These are phyloP conservation scores for Spisula subtruncata DNA, from an alignment of 2,888 invertebrate species.

Conservation along the genomic window DNA sequence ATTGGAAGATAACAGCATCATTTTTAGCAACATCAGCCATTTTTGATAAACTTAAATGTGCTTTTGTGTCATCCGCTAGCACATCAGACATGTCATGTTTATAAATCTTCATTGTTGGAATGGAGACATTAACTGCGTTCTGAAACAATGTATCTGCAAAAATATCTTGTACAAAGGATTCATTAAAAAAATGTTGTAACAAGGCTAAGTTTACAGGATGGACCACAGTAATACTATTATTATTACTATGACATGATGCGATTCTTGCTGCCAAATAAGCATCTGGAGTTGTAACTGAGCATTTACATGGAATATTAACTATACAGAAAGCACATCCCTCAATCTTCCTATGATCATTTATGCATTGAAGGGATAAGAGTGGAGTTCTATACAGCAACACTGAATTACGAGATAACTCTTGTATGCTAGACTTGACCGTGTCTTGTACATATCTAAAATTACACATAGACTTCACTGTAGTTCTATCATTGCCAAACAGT, in stretches of 20 bases:
- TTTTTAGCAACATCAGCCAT: slow-evolving; percentile 48
- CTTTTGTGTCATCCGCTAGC: slow-evolving; percentile 33
- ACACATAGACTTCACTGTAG: slow-evolving; percentile 23
- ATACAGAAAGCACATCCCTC: slow-evolving; percentile 48
- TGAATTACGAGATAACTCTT: slow-evolving; percentile 24
- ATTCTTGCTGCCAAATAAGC: slow-evolving; percentile 44
- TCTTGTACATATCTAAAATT: slow-evolving; percentile 50
- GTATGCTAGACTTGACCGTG: too few species aligned
- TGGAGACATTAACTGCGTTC: slow-evolving; percentile 7
- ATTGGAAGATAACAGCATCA: slow-evolving; percentile 46
- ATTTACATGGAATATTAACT: slow-evolving; percentile 48
- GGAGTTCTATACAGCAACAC: slow-evolving; percentile 17
- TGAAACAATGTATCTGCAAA: slow-evolving; percentile 36
- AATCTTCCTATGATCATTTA: slow-evolving; percentile 16
- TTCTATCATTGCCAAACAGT: slow-evolving; percentile 45
- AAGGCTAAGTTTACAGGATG: slow-evolving; percentile 58
- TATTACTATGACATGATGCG: slow-evolving; percentile 39
- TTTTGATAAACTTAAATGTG: slow-evolving; percentile 47
- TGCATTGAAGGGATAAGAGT: slow-evolving; percentile 34
- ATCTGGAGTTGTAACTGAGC: slow-evolving; percentile 37
- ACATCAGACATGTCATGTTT: slow-evolving; percentile 33
- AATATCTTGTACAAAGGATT: not conserved
- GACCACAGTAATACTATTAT: slow-evolving; percentile 28
- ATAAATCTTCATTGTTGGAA: too few species aligned
- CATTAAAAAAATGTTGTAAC: slow-evolving; percentile 56